Evolutionary conservation across 2,797 vertebrate genomes (phyloP).

Genomic region (Peromyscus attwateri): DNA sequence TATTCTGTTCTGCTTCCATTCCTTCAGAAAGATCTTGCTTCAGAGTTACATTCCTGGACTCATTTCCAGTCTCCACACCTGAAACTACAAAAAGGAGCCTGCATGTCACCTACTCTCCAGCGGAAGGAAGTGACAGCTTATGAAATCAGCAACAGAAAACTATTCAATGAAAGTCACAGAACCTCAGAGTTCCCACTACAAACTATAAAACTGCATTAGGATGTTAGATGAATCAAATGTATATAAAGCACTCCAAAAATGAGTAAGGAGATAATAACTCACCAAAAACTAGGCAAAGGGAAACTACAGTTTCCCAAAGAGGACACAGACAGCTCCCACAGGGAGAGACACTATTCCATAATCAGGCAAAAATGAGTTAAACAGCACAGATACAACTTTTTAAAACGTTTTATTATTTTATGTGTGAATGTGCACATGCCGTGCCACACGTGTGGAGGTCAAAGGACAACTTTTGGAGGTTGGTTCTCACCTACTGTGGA

Average conservation of each 20-base stretch:
- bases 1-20: neutral
- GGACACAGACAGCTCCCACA: neutral
- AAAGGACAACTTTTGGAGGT: neutral
- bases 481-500: neutral
- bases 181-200: neutral
- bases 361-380: conserved; percentile 1
- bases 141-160: neutral
- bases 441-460: neutral
- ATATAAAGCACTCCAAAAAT: conserved; percentile 10
- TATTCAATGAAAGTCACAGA: neutral
- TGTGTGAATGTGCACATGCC: neutral
- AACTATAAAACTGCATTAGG: neutral
- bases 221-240: neutral
- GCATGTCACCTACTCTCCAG: neutral
- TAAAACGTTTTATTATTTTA: neutral
- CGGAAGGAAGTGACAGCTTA: neutral
- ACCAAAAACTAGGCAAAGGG: neutral
- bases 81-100: conserved; percentile 51
- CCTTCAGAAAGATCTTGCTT: conserved; percentile 61
- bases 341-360: neutral
- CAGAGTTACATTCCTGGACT: conserved; percentile 27
- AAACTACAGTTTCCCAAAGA: neutral
- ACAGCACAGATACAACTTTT: neutral
- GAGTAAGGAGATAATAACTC: neutral
- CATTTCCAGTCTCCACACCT: conserved; percentile 62